Evolutionary conservation across 1,140 invertebrate species (phyloP).

Genomic region (Homalodisca vitripennis): DNA sequence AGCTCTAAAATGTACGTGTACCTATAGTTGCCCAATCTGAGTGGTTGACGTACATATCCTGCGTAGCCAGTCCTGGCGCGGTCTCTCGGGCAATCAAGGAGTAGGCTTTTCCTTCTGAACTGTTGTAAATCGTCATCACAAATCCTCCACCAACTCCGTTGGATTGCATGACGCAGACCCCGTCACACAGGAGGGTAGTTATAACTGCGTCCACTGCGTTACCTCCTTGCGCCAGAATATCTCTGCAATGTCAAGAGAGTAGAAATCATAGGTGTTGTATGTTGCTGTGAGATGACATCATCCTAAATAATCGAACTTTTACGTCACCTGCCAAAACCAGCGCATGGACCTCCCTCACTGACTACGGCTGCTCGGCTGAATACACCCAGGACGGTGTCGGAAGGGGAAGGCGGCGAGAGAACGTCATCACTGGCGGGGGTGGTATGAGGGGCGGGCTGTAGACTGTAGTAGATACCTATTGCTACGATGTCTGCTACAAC

Average conservation of each 20-base stretch:
- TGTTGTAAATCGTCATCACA: conserved; percentile 72
- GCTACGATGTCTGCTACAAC: neutral
- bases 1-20: no score
- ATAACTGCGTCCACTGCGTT: conserved; percentile 83
- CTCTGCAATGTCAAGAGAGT: no score
- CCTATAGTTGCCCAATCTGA: neutral
- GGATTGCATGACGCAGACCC: conserved; percentile 75
- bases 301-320: no score
- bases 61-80: conserved; percentile 57
- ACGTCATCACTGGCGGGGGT: conserved; percentile 16
- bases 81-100: conserved; percentile 68
- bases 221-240: conserved; percentile 65
- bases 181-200: conserved; percentile 77
- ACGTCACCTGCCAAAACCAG: conserved; percentile 48
- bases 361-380: conserved; percentile 42
- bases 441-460: neutral
- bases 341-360: conserved; percentile 47
- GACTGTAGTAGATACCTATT: neutral
- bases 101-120: conserved; percentile 47
- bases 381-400: conserved; percentile 26
- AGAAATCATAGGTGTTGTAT: no score
- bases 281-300: no score
- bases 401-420: conserved; percentile 24
- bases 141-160: conserved; percentile 84
- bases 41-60: conserved; percentile 57